Evolutionary conservation across 2,888 invertebrate species (phyloP), one percentile per base, ranked within the genome.

Genomic region (Cosmopolites sordidus): DNA sequence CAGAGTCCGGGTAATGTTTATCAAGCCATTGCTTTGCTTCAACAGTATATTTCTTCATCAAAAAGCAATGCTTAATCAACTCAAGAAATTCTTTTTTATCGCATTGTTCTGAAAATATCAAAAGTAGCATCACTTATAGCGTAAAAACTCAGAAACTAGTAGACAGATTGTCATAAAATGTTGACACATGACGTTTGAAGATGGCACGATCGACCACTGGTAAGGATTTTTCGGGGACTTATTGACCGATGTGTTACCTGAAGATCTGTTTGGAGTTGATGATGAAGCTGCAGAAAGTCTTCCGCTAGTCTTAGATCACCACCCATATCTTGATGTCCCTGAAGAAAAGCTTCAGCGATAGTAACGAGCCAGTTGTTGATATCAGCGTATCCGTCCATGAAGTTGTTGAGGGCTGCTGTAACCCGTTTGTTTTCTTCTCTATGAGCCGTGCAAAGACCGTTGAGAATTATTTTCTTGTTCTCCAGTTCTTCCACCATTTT

Each of bases 281-380:
- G 82, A 69, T 91, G 89, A 60, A 85, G 76, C 64, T 84, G 79
- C 57, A 87, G 77, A 70, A 89, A 90, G 68, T 87, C 86, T 64
- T 81, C 79, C 39, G 87, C 84, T 73, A 81, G 78, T 5, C 77
- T 72, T 18, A 83, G 67, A 66, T 81, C 80, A 47, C 79, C 79
- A n/a, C 90, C 90, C 83, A 90, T 84, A 64, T 87, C 83, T 57
- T 82, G 79, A 65, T 87, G 84, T 37, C 84, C 83, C 64, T 83
- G 82, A 41, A 91, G 75, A 67, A 87, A 87, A 44, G 83, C 79
- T 65, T 88, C 86, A 0, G 84, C 86, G 18, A 86, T 83, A 48
- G 83, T 83, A 17, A 82, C 78, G 47, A 90, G 68, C 89, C 90
- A 91, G n/a, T 79, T 79, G 57, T 84, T 79, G 29, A 90, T 72